Evolutionary conservation across 2,888 invertebrate species (phyloP), one percentile per base, ranked within the genome.

Genomic region (Hybos culiciformis): DNA sequence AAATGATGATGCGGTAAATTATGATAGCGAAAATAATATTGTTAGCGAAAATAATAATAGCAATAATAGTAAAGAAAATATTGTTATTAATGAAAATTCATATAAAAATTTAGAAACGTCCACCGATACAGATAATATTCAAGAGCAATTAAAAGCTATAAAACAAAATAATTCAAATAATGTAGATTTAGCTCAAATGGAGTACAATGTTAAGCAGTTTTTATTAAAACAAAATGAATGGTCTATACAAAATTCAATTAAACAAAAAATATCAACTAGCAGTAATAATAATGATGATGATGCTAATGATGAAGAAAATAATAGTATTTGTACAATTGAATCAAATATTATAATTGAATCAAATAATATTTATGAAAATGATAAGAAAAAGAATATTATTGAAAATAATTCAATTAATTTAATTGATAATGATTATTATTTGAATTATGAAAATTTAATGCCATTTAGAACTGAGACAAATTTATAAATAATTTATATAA

Each of bases 181-280:
- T 8, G 74, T 75, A 51, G 76, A 77, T 58, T 72, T 80, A 52
- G 78, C 78, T 17, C 74, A 80, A 58, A 81, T 81, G 80, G 81
- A 81, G 58, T 79, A 80, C 56, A 80, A 81, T 58, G 81, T 81
- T n/a, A 80, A 80, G 62, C 76, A 78, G 59, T 80, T 81, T 61
- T 63, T 81, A 52, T 68, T 80, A 57, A 79, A 79, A 50, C 66
- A 67, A 43, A 67, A 66, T 44, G 66, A 67, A 51, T 67, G 66
- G 66, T 66, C 66, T 5, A 65, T 65, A 58, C 58, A 61, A 12
- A 54, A 52, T 46, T 44, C 46, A 42, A 47, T 46, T 39, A 46
- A 46, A 15, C 37, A 44, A 29, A 46, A 44, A 6, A 46, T 48
- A 24, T 43, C 46, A 17, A 47, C 48, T 7, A 47, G 47, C 3